phyloP scores from a whole-genome alignment of 2,113 vertebrate genomes.

The Bufo bufo region DNA sequence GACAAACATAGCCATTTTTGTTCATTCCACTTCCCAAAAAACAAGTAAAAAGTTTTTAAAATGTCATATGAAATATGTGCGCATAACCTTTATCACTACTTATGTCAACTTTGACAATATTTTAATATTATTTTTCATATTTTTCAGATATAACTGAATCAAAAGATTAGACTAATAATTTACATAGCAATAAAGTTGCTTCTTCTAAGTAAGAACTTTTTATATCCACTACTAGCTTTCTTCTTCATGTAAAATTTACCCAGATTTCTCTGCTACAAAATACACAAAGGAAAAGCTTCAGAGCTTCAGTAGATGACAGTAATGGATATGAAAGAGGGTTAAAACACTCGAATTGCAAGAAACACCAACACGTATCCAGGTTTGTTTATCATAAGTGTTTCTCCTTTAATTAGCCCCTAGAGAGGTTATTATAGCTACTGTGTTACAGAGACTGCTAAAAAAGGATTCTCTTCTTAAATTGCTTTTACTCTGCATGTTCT shows the following conservation, averaged over 20 bases:
- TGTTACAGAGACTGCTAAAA: neutral
- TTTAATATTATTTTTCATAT: too few relatives aligned
- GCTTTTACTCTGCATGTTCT: constrained; percentile 17
- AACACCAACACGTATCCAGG: neutral
- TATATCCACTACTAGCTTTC: neutral
- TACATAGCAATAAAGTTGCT: too few relatives aligned
- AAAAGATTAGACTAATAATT: too few relatives aligned
- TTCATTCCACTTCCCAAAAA: too few relatives aligned
- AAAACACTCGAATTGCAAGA: neutral
- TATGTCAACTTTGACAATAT: too few relatives aligned
- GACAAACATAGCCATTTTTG: too few relatives aligned
- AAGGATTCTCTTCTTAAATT: neutral
- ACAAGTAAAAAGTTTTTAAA: too few relatives aligned
- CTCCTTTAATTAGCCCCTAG: constrained; percentile 22
- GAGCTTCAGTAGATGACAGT: neutral
- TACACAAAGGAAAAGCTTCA: neutral
- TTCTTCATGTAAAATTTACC: neutral
- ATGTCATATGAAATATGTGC: too few relatives aligned
- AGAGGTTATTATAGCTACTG: constrained; percentile 24
- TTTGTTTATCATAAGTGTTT: constrained; percentile 27
- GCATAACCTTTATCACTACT: too few relatives aligned
- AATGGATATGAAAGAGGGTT: neutral
- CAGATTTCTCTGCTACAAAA: neutral
- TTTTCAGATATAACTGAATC: too few relatives aligned
- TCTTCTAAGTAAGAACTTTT: too few relatives aligned